Conservation (phyloP, 2,113 vertebrate species). For the Camelus bactrianus region DNA sequence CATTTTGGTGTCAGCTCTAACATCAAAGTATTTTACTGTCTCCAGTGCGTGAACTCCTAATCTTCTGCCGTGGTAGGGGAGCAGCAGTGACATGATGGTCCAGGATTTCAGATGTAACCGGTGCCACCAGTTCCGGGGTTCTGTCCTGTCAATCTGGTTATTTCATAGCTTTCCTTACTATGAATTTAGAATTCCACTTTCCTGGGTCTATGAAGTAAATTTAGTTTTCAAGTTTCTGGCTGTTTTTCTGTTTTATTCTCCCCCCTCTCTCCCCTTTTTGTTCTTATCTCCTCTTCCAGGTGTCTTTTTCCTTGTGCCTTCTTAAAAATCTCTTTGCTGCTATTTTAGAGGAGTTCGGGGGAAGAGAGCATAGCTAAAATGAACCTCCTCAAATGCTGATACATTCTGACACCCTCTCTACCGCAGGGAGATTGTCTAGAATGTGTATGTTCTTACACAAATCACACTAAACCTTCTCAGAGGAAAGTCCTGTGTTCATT, state of each 20-base stretch:
- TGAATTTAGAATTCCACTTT: neutral
- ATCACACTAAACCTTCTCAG: neutral
- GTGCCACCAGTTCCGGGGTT: neutral
- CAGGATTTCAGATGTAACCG: neutral
- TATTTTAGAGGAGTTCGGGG: constrained; percentile 29
- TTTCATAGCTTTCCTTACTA: neutral
- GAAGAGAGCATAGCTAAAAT: constrained; percentile 52
- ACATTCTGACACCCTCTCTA: neutral
- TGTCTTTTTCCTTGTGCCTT: neutral
- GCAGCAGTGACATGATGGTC: neutral
- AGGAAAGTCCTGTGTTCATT: neutral
- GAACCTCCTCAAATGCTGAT: neutral
- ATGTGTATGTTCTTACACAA: neutral
- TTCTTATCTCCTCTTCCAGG: neutral
- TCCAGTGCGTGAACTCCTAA: neutral
- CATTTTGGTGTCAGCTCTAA: neutral
- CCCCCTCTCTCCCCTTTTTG: neutral
- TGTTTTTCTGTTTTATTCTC: neutral
- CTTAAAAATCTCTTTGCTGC: neutral
- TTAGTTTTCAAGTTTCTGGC: neutral
- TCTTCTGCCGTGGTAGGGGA: neutral
- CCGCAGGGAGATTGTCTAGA: constrained; percentile 19
- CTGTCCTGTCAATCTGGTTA: neutral
- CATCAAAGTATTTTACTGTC: neutral
- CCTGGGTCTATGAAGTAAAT: neutral